Evolutionary conservation across 2,888 invertebrate species (phyloP).

Genomic region (Orthonychiurus folsomi): DNA sequence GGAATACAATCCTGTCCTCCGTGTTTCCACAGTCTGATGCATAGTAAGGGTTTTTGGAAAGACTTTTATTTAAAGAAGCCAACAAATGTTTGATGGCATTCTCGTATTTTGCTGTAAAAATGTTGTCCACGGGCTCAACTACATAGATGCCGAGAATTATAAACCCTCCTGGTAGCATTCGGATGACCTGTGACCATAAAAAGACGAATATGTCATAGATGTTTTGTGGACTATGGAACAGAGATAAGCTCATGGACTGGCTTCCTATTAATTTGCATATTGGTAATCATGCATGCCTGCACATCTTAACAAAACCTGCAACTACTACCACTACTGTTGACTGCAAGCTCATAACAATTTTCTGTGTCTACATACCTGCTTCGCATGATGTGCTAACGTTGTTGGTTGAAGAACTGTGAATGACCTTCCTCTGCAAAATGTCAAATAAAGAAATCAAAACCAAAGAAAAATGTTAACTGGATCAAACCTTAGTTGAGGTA

Average conservation of each 20-base stretch:
- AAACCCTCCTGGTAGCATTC: slow-evolving; percentile 86
- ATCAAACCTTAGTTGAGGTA: no score
- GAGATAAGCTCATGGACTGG: no score
- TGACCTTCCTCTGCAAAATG: neutral
- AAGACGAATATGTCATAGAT: no score
- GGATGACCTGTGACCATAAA: slow-evolving; percentile 53
- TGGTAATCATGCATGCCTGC: no score
- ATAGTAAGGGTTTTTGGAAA: slow-evolving; percentile 35
- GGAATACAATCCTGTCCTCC: slow-evolving; percentile 57
- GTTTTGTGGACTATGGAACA: no score
- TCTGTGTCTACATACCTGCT: slow-evolving; percentile 32
- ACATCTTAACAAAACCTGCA: no score
- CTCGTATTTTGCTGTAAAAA: slow-evolving; percentile 53
- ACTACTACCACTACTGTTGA: neutral
- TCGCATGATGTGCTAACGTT: slow-evolving; percentile 31
- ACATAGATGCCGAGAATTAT: slow-evolving; percentile 75
- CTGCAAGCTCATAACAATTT: no score
- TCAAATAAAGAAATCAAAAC: no score
- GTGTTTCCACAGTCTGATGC: slow-evolving; percentile 26
- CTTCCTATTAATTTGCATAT: no score
- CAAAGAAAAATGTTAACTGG: neutral
- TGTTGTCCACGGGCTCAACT: slow-evolving; percentile 48
- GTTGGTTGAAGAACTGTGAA: slow-evolving; percentile 12
- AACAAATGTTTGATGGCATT: slow-evolving; percentile 52
- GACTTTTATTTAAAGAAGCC: slow-evolving; percentile 50